Percentiles rank a stretch among this genome's conserved stretches.
phyloP scores from a whole-genome alignment of 2,888 invertebrate species.

The Patella caerulea region DNA sequence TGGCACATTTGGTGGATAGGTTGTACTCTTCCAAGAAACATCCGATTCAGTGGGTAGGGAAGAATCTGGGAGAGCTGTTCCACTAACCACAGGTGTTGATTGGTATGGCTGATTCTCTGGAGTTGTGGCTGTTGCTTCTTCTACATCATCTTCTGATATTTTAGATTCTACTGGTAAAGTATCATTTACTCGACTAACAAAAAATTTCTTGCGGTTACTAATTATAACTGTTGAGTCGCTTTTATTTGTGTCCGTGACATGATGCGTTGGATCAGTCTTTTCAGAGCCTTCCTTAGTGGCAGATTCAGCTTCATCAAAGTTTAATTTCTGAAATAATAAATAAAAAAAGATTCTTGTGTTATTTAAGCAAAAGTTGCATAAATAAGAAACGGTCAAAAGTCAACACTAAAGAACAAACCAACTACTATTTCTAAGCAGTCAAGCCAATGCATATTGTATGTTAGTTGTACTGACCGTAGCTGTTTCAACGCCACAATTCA shows the following conservation, averaged over 20 bases:
- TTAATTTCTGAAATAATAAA: conserved; percentile 42
- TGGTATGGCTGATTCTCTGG: conserved; percentile 38
- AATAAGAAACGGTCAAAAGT: no score
- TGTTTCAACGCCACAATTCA: no score
- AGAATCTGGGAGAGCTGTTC: neutral
- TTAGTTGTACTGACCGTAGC: no score
- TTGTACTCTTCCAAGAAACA: conserved; percentile 39
- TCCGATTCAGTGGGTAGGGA: conserved; percentile 20
- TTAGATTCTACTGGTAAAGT: conserved; percentile 45
- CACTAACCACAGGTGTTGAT: conserved; percentile 19
- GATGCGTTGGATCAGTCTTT: conserved; percentile 11
- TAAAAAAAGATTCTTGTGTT: no score
- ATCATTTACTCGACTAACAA: conserved; percentile 53
- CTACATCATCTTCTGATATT: conserved; percentile 57
- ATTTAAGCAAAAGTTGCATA: no score
- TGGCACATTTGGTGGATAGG: conserved; percentile 47
- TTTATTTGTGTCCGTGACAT: conserved; percentile 30
- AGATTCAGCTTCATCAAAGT: conserved; percentile 35
- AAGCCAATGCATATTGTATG: no score
- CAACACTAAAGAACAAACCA: no score
- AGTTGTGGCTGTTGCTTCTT: conserved; percentile 40
- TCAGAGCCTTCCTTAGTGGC: conserved; percentile 15
- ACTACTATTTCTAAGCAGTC: no score
- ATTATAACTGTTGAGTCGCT: conserved; percentile 46
- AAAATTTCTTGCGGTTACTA: conserved; percentile 56